Conservation (phyloP, 2,888 invertebrate species). For the Melipona beecheii region DNA sequence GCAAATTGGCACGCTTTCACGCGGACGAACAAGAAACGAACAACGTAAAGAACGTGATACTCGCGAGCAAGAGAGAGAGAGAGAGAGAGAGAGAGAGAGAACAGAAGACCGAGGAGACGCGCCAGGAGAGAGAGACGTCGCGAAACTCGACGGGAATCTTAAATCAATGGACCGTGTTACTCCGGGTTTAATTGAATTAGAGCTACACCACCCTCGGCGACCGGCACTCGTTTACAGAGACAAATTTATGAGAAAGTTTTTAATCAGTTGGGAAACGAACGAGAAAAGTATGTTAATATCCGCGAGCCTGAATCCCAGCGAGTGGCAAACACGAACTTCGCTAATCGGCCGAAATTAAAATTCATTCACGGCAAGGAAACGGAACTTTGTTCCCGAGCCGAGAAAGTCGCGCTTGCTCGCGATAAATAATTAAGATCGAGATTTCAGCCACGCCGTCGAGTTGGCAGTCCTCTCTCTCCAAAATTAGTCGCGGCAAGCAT, state of each 20-base stretch:
- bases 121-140: not conserved
- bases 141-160: conserved; percentile 42
- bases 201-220: conserved; percentile 10
- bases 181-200: conserved; percentile 52
- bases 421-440: conserved; percentile 5
- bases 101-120: not conserved
- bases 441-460: not conserved
- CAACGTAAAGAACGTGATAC: not conserved
- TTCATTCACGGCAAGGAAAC: conserved; percentile 6
- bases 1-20: conserved; percentile 14
- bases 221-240: conserved; percentile 24
- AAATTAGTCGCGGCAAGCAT: not conserved
- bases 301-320: conserved; percentile 7
- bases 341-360: conserved; percentile 39
- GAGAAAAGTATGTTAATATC: conserved; percentile 49
- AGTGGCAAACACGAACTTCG: conserved; percentile 26
- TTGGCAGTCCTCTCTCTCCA: not conserved
- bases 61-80: not conserved
- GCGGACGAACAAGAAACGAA: not conserved
- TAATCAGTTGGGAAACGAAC: conserved; percentile 45
- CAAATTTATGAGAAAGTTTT: conserved; percentile 54
- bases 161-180: conserved; percentile 49
- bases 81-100: not conserved
- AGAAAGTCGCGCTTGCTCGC: not conserved
- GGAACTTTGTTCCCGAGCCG: not conserved